Base-by-base conservation (phyloP, 1,140 invertebrate genomes). In the Leptinotarsa texana region DNA sequence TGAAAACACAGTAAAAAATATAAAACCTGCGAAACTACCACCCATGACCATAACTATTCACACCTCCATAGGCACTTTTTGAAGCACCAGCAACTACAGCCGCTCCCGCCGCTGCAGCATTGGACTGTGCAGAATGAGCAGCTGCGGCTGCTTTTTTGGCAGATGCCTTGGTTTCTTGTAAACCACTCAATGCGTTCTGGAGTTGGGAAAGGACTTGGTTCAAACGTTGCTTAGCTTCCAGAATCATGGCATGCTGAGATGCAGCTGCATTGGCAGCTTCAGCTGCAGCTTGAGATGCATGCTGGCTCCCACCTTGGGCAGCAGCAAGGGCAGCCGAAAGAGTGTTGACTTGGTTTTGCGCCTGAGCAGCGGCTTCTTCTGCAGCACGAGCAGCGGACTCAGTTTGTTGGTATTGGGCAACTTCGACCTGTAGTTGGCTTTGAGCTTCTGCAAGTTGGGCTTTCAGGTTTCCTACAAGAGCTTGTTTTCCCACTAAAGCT, bases 401-500 rank as follows among this genome's bases (percentile, higher is more conserved):
- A 22, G 77, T 75, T 33, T 77, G 75, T 57, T 81, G 75, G 62
- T 74, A 78, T 66, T 80, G 79, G n/a, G 74, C 75, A 48, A 81
- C 67, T 74, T 81, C 79, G 51, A 42, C 77, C 51, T 75, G 72
- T 13, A 81, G 77, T 69, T 80, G 76, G 13, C 74, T 69, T 70
- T 81, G 73, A 24, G 80, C 80, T 47, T 81, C 75, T 15, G 24
- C 18, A 18, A 81, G 69, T 74, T 81, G 79, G 67, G 74, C 72
- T 57, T 79, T 77, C 6, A 81, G 63, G 63, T 67, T 75, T 63
- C 77, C 73, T 17, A 80, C 80, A 57, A 81, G 74, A 42, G 79
- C 79, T 67, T 80, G 80, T 77, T 80, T 80, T 13, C 80, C 80
- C 8, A 81, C 80, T n/a, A 80, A 57, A 61, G 80, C 80, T 17